Base-by-base conservation (phyloP, 2,888 invertebrate species). In the Ferrisia virgata region DNA sequence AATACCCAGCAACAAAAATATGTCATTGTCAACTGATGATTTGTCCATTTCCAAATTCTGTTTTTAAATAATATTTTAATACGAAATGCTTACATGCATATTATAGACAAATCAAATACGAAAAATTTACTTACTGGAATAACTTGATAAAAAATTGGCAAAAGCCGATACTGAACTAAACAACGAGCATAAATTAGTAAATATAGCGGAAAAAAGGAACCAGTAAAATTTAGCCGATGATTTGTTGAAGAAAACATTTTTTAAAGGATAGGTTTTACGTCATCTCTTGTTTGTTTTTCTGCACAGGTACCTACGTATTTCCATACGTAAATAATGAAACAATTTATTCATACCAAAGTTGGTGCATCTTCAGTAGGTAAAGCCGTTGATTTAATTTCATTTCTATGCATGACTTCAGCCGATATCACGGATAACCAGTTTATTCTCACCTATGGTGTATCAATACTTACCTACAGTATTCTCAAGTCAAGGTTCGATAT, bases 1-100 rank as follows among this genome's bases (percentile, higher is more conserved):
- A 9, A 36, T 22, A 22, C 81, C 81, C 22, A 81, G 53, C 31
- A 58, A 22, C 25, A 81, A 81, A 81, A 58, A 81, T 28, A 81
- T 58, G 36, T 81, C 81, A 33, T 18, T 1, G 58, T 76, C 72
- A 9, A 47, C 25, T 2, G 79, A 28, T 43, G 11, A 39, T 28
- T 79, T 39, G 36, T 79, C 79, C 79, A 79, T 79, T 36, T 8
- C 36, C 8, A 36, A 76, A 36, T 36, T 36, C 72, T 76, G 15
- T 13, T 64, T 28, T 15, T 53, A 1, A 18, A 53, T 6, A 53
- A 18, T 40, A 18, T 18, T 18, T 53, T 3, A 5, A 13, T 15
- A 53, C 4, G 22, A 53, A 28, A 64, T 25, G 13, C 4, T 43
- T 22, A 1, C 9, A 64, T 64, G 13, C 3, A 64, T 64, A 64